phyloP scores from a whole-genome alignment of 1,140 invertebrate genomes.

The Dufourea novaeangliae region DNA sequence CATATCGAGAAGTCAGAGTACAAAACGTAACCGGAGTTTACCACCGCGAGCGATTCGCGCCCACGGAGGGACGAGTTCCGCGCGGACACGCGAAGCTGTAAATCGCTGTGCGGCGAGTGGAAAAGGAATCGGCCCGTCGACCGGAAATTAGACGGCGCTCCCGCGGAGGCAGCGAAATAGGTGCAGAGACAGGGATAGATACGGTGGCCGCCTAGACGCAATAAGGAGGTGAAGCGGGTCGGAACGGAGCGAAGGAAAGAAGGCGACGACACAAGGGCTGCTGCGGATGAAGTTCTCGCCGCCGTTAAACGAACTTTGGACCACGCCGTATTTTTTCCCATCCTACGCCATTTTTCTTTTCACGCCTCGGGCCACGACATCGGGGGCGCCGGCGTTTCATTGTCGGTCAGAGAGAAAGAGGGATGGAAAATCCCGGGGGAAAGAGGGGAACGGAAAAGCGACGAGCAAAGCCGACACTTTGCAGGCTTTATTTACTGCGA shows the following conservation, averaged over 20 bases:
- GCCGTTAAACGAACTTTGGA: conserved; percentile 66
- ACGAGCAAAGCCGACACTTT: conserved; percentile 48
- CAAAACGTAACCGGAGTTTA: no score
- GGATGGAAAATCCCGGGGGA: neutral
- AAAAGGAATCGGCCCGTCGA: conserved; percentile 38
- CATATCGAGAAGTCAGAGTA: no score
- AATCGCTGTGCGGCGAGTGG: conserved; percentile 45
- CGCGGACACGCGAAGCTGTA: conserved; percentile 26
- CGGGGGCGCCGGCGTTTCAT: conserved; percentile 62
- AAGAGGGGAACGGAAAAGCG: conserved; percentile 43
- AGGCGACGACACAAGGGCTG: conserved; percentile 11
- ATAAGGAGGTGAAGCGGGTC: conserved; percentile 6
- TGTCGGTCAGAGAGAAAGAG: conserved; percentile 49
- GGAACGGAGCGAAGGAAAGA: conserved; percentile 19
- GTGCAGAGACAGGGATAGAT: conserved; percentile 24
- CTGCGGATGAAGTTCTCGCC: conserved; percentile 58
- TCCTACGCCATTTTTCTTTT: conserved; percentile 49
- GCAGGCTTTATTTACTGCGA: conserved; percentile 55
- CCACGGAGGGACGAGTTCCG: neutral
- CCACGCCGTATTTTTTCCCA: conserved; percentile 65
- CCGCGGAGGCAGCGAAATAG: conserved; percentile 31
- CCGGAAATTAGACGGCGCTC: conserved; percentile 59
- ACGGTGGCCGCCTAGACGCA: neutral
- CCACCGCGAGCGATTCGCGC: neutral
- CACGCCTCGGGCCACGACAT: conserved; percentile 14